Evolutionary conservation across 2,888 invertebrate genomes (phyloP).

Genomic region (Corythucha ciliata): DNA sequence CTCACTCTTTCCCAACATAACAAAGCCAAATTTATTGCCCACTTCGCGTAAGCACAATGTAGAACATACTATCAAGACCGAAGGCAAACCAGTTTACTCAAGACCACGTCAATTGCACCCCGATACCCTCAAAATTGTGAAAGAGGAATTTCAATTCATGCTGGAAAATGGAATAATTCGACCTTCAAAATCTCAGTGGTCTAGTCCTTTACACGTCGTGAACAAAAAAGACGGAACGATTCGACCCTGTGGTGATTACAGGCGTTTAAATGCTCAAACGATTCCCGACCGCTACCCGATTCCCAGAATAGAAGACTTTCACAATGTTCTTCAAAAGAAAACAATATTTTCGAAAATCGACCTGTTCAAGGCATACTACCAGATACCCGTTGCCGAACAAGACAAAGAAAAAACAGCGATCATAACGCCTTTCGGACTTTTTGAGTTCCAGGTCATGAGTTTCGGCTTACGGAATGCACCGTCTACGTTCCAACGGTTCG

Average conservation of each 20-base stretch:
- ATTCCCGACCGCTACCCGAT: slow-evolving; percentile 40
- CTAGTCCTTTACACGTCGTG: slow-evolving; percentile 37
- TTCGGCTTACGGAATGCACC: slow-evolving; percentile 32
- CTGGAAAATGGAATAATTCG: slow-evolving; percentile 34
- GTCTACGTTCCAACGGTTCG: slow-evolving; percentile 35
- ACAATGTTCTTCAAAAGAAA: slow-evolving; percentile 31
- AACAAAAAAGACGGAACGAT: slow-evolving; percentile 35
- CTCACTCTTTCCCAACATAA: not conserved
- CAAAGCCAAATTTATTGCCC: slow-evolving; percentile 2
- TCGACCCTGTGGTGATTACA: slow-evolving; percentile 40
- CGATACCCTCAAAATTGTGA: slow-evolving; percentile 34
- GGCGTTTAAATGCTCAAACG: slow-evolving; percentile 38
- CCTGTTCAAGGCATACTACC: slow-evolving; percentile 16
- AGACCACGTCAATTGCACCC: slow-evolving; percentile 37
- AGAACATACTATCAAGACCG: slow-evolving; percentile 32
- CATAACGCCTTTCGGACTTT: slow-evolving; percentile 12
- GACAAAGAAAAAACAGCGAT: slow-evolving; percentile 19
- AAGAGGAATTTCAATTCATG: slow-evolving; percentile 37
- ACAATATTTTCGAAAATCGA: slow-evolving; percentile 25
- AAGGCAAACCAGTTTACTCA: slow-evolving; percentile 37
- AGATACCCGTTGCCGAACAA: slow-evolving; percentile 11
- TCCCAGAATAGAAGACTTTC: slow-evolving; percentile 38
- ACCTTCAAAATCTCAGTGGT: slow-evolving; percentile 38
- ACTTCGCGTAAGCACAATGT: slow-evolving; percentile 18
- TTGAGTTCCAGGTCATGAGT: not conserved